A percentile compares a stretch with the other conserved stretches of the same genome.
Evolutionary conservation across 2,797 vertebrate species (phyloP).

Genomic region (Sebastes dallii): DNA sequence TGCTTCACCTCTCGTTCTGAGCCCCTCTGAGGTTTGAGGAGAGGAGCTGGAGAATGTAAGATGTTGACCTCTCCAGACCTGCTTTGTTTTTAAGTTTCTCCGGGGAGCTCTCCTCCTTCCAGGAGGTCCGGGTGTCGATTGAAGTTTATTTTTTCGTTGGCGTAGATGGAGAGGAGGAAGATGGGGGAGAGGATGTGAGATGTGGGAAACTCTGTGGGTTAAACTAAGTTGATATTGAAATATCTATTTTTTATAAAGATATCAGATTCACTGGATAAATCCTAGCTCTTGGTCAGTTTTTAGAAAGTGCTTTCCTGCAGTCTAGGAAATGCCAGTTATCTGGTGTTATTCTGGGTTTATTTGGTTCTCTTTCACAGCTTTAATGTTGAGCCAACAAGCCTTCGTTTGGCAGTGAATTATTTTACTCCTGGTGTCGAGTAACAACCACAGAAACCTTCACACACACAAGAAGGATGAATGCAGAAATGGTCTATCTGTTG

Average conservation of each 20-base stretch:
- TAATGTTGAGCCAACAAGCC: background rate
- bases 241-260: background rate
- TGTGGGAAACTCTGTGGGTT: background rate
- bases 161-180: background rate
- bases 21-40: background rate
- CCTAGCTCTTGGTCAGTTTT: background rate
- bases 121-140: background rate
- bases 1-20: background rate
- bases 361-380: constrained; percentile 17
- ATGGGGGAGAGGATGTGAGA: background rate
- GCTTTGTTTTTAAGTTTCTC: background rate
- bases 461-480: background rate
- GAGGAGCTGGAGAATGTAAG: background rate
- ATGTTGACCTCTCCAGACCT: background rate
- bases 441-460: background rate
- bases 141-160: background rate
- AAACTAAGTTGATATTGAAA: background rate
- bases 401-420: constrained; percentile 6
- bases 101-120: background rate
- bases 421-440: background rate
- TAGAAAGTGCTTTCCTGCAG: background rate
- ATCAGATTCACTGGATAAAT: background rate
- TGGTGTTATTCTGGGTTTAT: constrained; percentile 20
- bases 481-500: background rate
- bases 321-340: background rate